Evolutionary conservation across 2,797 vertebrate species (phyloP).

Genomic region (Dryobates pubescens): DNA sequence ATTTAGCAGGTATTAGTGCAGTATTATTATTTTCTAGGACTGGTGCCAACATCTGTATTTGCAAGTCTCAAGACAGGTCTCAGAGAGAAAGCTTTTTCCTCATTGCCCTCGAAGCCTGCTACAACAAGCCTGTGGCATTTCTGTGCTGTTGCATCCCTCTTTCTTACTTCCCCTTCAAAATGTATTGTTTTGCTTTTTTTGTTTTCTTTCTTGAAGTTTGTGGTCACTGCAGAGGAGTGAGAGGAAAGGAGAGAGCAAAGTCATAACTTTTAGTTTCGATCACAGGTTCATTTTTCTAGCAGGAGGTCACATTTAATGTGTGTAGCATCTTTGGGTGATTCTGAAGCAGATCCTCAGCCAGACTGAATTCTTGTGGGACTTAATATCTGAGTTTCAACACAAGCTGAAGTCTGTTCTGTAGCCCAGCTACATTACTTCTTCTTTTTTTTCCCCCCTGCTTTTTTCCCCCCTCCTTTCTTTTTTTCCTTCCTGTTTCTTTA

Average conservation of each 20-base stretch:
- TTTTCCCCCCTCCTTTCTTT: no score
- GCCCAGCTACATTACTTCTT: neutral
- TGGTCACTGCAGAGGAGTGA: neutral
- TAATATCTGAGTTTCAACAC: neutral
- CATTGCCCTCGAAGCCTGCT: neutral
- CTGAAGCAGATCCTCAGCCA: neutral
- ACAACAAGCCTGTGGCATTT: neutral
- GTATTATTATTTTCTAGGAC: constrained; percentile 38
- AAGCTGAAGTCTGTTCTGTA: neutral
- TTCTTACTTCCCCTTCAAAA: neutral
- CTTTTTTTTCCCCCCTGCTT: no score
- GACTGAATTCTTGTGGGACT: neutral
- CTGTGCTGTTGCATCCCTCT: neutral
- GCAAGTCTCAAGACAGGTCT: constrained; percentile 20
- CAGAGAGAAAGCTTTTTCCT: constrained; percentile 48
- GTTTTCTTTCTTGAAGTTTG: neutral
- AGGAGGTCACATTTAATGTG: neutral
- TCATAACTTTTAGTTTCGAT: neutral
- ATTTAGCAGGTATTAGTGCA: constrained; percentile 70
- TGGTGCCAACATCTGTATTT: constrained; percentile 53
- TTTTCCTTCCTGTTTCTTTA: no score
- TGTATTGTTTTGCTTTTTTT: neutral
- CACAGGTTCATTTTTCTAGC: constrained; percentile 33
- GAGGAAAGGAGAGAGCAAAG: neutral
- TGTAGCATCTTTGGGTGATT: neutral